A percentile compares a stretch with the other conserved stretches of the same genome.
These are phyloP conservation scores for Tribolium madens DNA, from an alignment of 1,140 invertebrate genomes.

Conservation along the genomic window DNA sequence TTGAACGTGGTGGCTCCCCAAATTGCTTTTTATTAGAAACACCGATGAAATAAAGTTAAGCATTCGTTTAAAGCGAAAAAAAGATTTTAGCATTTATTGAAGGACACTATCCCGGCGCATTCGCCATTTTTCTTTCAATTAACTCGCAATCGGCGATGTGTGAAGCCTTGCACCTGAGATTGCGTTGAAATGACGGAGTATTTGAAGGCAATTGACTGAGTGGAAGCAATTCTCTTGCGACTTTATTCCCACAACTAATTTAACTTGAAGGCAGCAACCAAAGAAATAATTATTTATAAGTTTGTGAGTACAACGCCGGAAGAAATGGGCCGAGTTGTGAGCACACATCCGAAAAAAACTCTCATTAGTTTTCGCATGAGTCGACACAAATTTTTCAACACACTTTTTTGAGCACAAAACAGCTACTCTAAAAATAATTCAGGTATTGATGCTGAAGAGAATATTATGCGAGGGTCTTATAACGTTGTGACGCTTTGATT, in stretches of 20 bases:
- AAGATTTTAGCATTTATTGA: not conserved
- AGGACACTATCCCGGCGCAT: not conserved
- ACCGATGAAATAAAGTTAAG: not conserved
- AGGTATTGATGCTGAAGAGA: not conserved
- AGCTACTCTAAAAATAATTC: slow-evolving; percentile 17
- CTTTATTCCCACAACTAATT: slow-evolving; percentile 12
- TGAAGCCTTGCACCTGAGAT: not conserved
- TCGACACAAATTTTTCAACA: slow-evolving; percentile 1
- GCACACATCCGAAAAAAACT: slow-evolving; percentile 8
- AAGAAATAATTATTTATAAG: slow-evolving; percentile 4
- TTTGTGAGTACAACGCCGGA: not conserved
- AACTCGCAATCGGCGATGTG: not conserved
- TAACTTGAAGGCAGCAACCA: not conserved
- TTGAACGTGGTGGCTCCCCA: not conserved
- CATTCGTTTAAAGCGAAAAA: too few relatives aligned
- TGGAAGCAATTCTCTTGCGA: slow-evolving; percentile 1
- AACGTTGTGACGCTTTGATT: not conserved
- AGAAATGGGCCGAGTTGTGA: not conserved
- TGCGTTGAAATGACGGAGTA: slow-evolving; percentile 1
- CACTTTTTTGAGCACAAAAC: slow-evolving; percentile 7
- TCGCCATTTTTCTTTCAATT: not conserved
- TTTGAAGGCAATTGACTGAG: slow-evolving; percentile 9
- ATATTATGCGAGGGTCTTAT: not conserved
- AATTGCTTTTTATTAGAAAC: slow-evolving; percentile 11
- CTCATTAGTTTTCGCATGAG: slow-evolving; percentile 22